These are phyloP conservation scores for Phortica magna DNA, from an alignment of 2,888 invertebrate genomes.

Conservation along the genomic window DNA sequence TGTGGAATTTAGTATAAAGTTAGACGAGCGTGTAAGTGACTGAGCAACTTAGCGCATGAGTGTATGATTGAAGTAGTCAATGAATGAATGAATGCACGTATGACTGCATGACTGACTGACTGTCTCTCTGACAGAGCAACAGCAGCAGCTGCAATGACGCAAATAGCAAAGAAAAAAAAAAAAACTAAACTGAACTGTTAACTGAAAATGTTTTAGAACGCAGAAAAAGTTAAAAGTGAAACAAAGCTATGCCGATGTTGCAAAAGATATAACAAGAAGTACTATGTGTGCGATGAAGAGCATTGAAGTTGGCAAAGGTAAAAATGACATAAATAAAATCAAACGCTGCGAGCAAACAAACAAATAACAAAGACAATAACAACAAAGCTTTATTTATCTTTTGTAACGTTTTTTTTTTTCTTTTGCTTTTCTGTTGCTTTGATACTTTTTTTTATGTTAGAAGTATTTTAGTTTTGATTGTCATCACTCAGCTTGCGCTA, in stretches of 20 bases:
- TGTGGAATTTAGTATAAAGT: slow-evolving; percentile 9
- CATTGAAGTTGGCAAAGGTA: not conserved
- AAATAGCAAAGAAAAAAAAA: not conserved
- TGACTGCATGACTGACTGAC: slow-evolving; percentile 44
- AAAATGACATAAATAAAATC: not conserved
- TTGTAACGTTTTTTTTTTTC: not conserved
- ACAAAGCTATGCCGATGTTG: not conserved
- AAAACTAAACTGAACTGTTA: not conserved
- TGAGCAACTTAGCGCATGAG: slow-evolving; percentile 33
- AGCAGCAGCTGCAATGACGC: not conserved
- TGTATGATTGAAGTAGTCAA: not conserved
- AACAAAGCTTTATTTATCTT: slow-evolving; percentile 34
- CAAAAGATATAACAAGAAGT: too few species aligned
- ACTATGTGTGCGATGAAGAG: too few species aligned
- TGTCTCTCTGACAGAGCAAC: not conserved
- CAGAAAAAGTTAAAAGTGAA: slow-evolving; percentile 23
- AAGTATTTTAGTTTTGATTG: slow-evolving; percentile 66
- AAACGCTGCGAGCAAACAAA: slow-evolving; percentile 8
- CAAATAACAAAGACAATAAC: slow-evolving; percentile 48
- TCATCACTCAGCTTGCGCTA: slow-evolving; percentile 43
- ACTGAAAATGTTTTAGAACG: slow-evolving; percentile 2
- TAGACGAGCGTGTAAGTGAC: slow-evolving; percentile 58
- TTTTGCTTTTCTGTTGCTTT: not conserved
- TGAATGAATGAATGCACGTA: slow-evolving; percentile 66
- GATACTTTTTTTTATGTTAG: slow-evolving; percentile 65